Evolutionary conservation across 2,888 invertebrate genomes (phyloP), one percentile per base, ranked within the genome.

Genomic region (Cosmia pyralina): DNA sequence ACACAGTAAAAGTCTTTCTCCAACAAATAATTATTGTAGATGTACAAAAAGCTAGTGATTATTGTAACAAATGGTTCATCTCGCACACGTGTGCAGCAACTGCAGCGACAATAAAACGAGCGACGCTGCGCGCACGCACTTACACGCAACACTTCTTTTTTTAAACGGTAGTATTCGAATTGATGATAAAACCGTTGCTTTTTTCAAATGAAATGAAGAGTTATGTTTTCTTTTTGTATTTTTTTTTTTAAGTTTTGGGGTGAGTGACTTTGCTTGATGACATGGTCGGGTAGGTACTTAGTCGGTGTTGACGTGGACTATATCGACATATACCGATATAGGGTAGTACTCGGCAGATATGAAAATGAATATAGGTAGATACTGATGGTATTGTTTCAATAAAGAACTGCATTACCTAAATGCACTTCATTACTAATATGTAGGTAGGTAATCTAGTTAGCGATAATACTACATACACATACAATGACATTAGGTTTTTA

Each of bases 21-120:
- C 67, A 65, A 78, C 74, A 76, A 82, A 75, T 77, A 84, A 85
- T 72, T 77, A 65, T 28, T 28, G 28, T 71, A 87, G 67, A 85
- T 28, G 28, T 71, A 87, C 69, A 85, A 86, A 84, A 82, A 80
- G 69, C 72, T 83, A 81, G 75, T 83, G 84, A 83, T 86, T 72
- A 79, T 84, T 79, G 65, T 79, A 86, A 85, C 83, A 86, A 82
- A 85, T 82, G 82, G 77, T 82, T 75, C 75, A 77, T 74, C 66
- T 72, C 60, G 57, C 90, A 93, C 93, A 93, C 92, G 90, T 93
- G 93, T 86, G 88, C 85, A 86, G 87, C 88, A 92, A 92, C 92
- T 91, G 92, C 90, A 89, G 79, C 85, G 79, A 74, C 73, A 88
- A 88, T 88, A 87, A 89, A 90, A 91, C 84, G 64, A 80, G 75